phyloP scores from a whole-genome alignment of 1,140 invertebrate genomes.

The Zaprionus ghesquierei region DNA sequence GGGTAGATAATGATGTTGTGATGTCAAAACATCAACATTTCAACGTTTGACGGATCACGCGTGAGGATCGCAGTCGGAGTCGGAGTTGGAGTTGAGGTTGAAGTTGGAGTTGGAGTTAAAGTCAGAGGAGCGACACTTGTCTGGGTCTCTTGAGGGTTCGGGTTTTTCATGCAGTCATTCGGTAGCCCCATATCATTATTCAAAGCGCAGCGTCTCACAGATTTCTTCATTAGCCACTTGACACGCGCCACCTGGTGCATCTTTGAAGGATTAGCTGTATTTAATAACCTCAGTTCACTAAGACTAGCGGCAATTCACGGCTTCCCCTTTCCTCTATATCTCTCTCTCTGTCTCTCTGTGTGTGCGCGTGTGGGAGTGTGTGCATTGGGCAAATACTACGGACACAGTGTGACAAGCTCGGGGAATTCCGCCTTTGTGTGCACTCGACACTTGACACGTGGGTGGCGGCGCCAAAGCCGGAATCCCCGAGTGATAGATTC shows the following conservation, averaged over 20 bases:
- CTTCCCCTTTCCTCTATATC: not conserved
- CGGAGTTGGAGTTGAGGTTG: slow-evolving; percentile 47
- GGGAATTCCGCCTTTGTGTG: slow-evolving; percentile 30
- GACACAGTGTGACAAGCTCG: not conserved
- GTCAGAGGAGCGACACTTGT: slow-evolving; percentile 44
- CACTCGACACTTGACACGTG: slow-evolving; percentile 7
- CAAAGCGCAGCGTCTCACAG: slow-evolving; percentile 37
- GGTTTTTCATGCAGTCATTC: slow-evolving; percentile 20
- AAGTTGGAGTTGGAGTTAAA: slow-evolving; percentile 4
- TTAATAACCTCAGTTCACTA: slow-evolving; percentile 55
- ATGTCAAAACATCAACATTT: slow-evolving; percentile 73
- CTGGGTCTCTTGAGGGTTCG: slow-evolving; percentile 16
- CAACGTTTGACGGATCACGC: slow-evolving; percentile 65
- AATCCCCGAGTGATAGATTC: not conserved
- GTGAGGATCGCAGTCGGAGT: slow-evolving; percentile 57
- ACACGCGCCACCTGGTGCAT: slow-evolving; percentile 38
- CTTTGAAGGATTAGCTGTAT: slow-evolving; percentile 65
- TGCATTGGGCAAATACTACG: slow-evolving; percentile 35
- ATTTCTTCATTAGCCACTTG: slow-evolving; percentile 39
- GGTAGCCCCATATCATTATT: slow-evolving; percentile 56
- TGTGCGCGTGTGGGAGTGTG: slow-evolving; percentile 7
- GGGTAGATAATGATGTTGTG: slow-evolving; percentile 75
- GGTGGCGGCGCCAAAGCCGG: not conserved
- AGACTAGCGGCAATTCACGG: slow-evolving; percentile 24
- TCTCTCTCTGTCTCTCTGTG: not conserved